Evolutionary conservation across 2,797 vertebrate species (phyloP).

Genomic region (Steatocranus sp.): DNA sequence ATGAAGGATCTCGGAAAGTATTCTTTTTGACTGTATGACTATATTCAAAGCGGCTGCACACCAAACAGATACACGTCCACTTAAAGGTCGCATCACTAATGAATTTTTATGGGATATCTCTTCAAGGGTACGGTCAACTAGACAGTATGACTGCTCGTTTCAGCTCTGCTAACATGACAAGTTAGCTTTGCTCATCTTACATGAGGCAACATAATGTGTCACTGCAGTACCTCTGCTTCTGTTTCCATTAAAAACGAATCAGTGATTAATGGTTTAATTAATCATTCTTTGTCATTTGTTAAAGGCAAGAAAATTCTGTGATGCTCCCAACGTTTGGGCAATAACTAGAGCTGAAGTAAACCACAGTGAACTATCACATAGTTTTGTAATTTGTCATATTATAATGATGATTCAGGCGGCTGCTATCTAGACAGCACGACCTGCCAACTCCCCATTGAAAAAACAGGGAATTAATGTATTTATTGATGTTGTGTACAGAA

Average conservation of each 20-base stretch:
- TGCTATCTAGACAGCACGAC: slow-evolving; percentile 85
- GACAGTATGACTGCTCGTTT: not conserved
- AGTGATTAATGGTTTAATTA: not conserved
- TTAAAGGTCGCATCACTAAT: not conserved
- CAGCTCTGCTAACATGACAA: not conserved
- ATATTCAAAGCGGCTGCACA: not conserved
- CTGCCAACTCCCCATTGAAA: slow-evolving; percentile 31
- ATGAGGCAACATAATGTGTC: not conserved
- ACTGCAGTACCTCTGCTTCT: not conserved
- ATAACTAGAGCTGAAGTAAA: not conserved
- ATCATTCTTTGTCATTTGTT: not conserved
- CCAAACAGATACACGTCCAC: not conserved
- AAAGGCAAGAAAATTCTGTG: not conserved
- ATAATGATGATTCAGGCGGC: slow-evolving; percentile 78
- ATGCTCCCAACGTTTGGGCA: not conserved
- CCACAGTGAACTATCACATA: not conserved
- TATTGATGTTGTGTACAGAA: not conserved
- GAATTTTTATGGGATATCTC: not conserved
- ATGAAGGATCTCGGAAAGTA: not conserved
- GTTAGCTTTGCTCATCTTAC: not conserved
- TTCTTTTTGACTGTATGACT: not conserved
- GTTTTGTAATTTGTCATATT: not conserved
- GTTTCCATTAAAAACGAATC: not conserved
- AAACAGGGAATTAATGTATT: not conserved
- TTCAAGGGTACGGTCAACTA: not conserved